These are phyloP conservation scores for Leguminivora glycinivorella DNA, from an alignment of 1,140 invertebrate genomes.

Conservation along the genomic window DNA sequence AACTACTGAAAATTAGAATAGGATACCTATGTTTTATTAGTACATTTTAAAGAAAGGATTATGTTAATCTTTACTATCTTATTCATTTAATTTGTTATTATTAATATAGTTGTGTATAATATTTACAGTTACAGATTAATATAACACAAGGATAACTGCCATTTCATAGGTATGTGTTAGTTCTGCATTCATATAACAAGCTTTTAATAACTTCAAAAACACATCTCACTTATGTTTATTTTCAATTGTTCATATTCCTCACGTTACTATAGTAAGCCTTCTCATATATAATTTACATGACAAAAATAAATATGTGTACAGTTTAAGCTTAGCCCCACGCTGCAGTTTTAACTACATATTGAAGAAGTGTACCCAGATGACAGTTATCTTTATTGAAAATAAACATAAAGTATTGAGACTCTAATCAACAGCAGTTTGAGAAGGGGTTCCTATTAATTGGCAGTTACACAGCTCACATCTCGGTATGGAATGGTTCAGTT, in stretches of 20 bases:
- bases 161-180: slow-evolving; percentile 47
- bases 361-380: background rate
- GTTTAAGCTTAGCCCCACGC: background rate
- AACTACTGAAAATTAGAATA: slow-evolving; percentile 69
- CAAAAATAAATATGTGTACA: background rate
- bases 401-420: slow-evolving; percentile 9
- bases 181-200: slow-evolving; percentile 19
- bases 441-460: slow-evolving; percentile 56
- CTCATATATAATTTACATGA: background rate
- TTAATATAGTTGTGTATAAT: slow-evolving; percentile 73
- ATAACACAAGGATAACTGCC: slow-evolving; percentile 67
- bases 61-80: slow-evolving; percentile 74
- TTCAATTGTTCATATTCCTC: background rate
- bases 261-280: background rate
- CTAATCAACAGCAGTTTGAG: background rate
- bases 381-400: background rate
- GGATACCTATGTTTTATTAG: slow-evolving; percentile 59
- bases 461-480: slow-evolving; percentile 69
- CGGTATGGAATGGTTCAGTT: slow-evolving; percentile 70
- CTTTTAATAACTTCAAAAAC: slow-evolving; percentile 9
- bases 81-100: slow-evolving; percentile 74
- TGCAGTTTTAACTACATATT: background rate
- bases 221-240: slow-evolving; percentile 13
- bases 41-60: slow-evolving; percentile 73
- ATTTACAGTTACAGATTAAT: slow-evolving; percentile 68